Evolutionary conservation across 1,140 invertebrate species (phyloP).

Genomic region (Zaprionus gabonicus): DNA sequence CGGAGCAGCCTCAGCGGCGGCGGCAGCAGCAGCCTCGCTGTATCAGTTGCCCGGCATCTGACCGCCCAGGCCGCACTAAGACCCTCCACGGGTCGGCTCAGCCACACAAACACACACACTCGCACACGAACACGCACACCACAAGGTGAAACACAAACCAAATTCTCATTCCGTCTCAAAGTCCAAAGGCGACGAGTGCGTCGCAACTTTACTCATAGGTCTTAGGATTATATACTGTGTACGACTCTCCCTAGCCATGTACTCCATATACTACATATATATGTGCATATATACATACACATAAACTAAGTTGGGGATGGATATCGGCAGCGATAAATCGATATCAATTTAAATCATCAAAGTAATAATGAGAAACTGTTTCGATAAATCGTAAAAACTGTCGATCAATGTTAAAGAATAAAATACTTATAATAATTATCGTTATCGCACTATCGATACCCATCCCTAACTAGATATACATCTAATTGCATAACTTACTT

Average conservation of each 20-base stretch:
- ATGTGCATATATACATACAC: slow-evolving; percentile 32
- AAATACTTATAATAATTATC: not conserved
- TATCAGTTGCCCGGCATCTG: slow-evolving; percentile 89
- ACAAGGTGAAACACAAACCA: slow-evolving; percentile 19
- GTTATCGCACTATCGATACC: not conserved
- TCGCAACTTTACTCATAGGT: slow-evolving; percentile 67
- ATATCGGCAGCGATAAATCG: not conserved
- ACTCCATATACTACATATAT: slow-evolving; percentile 23
- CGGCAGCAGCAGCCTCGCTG: slow-evolving; percentile 84
- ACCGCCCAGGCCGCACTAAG: slow-evolving; percentile 87
- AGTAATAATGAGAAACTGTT: too few relatives aligned
- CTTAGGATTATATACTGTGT: slow-evolving; percentile 61
- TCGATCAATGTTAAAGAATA: not conserved
- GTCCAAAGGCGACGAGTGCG: slow-evolving; percentile 63
- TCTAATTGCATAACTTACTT: slow-evolving; percentile 44
- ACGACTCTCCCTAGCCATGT: slow-evolving; percentile 59
- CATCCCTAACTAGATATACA: slow-evolving; percentile 16
- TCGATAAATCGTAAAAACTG: not conserved
- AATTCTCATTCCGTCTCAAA: slow-evolving; percentile 76
- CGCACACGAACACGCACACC: slow-evolving; percentile 38
- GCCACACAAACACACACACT: slow-evolving; percentile 26
- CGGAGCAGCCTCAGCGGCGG: slow-evolving; percentile 63
- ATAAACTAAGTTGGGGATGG: slow-evolving; percentile 2
- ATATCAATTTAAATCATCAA: not conserved
- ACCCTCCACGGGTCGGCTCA: not conserved